Conservation (phyloP, 2,888 invertebrate genomes). For the Lasius platythorax region DNA sequence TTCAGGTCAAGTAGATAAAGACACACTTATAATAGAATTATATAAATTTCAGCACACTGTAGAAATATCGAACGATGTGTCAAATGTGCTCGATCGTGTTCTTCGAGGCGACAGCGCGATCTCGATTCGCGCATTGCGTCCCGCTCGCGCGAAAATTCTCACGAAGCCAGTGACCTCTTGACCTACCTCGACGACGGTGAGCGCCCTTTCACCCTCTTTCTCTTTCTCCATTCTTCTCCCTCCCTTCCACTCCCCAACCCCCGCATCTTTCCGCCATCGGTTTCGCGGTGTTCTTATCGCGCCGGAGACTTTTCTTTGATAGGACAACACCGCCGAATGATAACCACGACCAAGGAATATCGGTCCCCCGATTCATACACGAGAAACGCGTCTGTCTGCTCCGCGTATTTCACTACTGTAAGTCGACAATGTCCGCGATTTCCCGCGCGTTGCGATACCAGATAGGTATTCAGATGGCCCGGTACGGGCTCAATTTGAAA, state of each 20-base stretch:
- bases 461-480: conserved; percentile 19
- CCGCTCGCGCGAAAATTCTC: conserved; percentile 51
- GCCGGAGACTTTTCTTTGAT: conserved; percentile 54
- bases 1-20: background rate
- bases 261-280: background rate
- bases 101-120: conserved; percentile 27
- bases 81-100: conserved; percentile 20
- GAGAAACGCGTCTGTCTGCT: background rate
- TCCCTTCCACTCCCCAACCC: background rate
- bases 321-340: conserved; percentile 46
- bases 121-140: conserved; percentile 2
- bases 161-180: conserved; percentile 47
- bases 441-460: conserved; percentile 56
- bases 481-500: background rate
- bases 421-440: conserved; percentile 45
- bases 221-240: background rate
- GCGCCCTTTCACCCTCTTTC: conserved; percentile 33
- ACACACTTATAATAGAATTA: background rate
- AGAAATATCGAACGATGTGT: conserved; percentile 16
- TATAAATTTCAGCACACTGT: background rate
- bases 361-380: background rate
- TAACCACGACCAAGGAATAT: conserved; percentile 37
- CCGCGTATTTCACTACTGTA: conserved; percentile 7
- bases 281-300: conserved; percentile 60
- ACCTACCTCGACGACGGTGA: conserved; percentile 43